Conservation (phyloP, 2,888 invertebrate species). For the Argyra leucocephala region DNA sequence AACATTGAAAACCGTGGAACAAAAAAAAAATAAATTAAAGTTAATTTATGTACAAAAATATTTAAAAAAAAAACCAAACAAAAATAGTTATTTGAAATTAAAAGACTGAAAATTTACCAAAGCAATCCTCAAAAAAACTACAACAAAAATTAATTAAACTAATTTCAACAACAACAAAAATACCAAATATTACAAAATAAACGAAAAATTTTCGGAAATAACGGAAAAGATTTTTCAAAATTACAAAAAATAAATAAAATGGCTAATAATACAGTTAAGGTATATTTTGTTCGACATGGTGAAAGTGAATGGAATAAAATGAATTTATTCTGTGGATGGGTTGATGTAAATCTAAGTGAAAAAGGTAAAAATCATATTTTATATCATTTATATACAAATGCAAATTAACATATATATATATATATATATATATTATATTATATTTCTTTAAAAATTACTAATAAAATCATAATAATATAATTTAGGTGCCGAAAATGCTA, state of each 20-base stretch:
- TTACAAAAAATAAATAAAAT: too few relatives aligned
- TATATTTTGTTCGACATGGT: conserved; percentile 53
- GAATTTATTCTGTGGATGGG: conserved; percentile 68
- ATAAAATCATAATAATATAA: background rate
- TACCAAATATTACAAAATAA: background rate
- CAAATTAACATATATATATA: background rate
- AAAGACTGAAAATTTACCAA: background rate
- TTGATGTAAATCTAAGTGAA: conserved; percentile 57
- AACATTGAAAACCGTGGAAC: background rate
- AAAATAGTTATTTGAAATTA: background rate
- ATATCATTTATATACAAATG: background rate
- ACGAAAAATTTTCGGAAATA: too few relatives aligned
- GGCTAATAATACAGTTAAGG: conserved; percentile 38
- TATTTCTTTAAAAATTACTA: too few relatives aligned
- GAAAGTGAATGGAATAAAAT: conserved; percentile 68
- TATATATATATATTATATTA: too few relatives aligned
- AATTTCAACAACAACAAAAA: background rate
- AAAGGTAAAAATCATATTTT: conserved; percentile 47
- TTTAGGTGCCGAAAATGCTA: conserved; percentile 36
- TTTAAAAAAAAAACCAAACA: background rate
- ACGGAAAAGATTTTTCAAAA: too few relatives aligned
- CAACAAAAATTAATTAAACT: background rate
- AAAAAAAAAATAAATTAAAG: too few relatives aligned
- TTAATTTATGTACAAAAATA: too few relatives aligned
- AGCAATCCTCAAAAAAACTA: background rate